These are phyloP conservation scores for Prorops nasuta DNA, from an alignment of 1,140 invertebrate species.

Conservation along the genomic window DNA sequence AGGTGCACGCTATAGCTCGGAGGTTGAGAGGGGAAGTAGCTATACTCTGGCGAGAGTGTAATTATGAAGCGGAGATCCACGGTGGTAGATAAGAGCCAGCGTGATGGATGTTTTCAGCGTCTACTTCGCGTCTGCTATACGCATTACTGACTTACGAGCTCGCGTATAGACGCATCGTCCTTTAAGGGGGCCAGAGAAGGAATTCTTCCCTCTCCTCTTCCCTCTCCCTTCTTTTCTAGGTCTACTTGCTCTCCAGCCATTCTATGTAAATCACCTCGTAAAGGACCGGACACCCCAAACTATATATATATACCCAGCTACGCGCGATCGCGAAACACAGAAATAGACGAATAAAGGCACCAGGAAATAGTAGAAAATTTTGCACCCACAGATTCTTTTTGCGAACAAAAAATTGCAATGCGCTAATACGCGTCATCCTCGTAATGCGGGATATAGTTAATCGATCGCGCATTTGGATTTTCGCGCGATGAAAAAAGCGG, in stretches of 20 bases:
- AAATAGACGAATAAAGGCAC: not conserved
- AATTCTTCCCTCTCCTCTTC: conserved; percentile 6
- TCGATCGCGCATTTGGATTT: too few species aligned
- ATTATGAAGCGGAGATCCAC: conserved; percentile 56
- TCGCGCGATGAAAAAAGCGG: too few species aligned
- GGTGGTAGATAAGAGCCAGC: conserved; percentile 49
- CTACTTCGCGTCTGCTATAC: conserved; percentile 53
- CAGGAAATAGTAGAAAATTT: too few species aligned
- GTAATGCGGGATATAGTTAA: too few species aligned
- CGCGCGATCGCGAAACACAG: not conserved
- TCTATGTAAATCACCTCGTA: conserved; percentile 56
- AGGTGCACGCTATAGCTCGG: too few species aligned
- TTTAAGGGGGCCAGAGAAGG: conserved; percentile 1
- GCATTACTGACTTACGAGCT: conserved; percentile 51
- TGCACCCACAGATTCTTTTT: too few species aligned
- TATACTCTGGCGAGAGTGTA: conserved; percentile 53
- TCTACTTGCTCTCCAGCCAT: conserved; percentile 40
- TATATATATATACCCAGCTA: not conserved
- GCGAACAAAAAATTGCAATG: too few species aligned
- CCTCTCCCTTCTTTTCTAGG: conserved; percentile 23
- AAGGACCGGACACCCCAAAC: conserved; percentile 42
- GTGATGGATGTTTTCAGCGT: conserved; percentile 59
- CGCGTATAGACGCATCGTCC: conserved; percentile 26
- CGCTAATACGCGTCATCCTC: too few species aligned
- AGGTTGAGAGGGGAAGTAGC: not conserved